phyloP scores from a whole-genome alignment of 2,797 vertebrate species.

The Micromesistius poutassou region DNA sequence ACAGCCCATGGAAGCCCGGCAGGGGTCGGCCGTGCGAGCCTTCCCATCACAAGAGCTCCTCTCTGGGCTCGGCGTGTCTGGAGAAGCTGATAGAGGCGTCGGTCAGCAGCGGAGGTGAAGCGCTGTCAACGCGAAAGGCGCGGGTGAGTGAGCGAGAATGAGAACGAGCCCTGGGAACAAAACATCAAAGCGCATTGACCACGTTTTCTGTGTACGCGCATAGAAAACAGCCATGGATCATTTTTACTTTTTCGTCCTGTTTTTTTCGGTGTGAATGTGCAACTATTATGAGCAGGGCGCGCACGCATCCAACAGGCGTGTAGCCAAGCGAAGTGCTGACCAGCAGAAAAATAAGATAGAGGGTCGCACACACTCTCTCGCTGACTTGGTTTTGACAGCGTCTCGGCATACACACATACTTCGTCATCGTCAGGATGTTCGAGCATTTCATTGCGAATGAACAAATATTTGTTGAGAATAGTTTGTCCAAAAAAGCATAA shows the following conservation, averaged over 20 bases:
- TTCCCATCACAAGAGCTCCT: slow-evolving; percentile 85
- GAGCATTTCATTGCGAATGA: too few species aligned
- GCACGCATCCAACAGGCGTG: too few species aligned
- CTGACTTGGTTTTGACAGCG: too few species aligned
- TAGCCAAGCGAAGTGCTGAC: too few species aligned
- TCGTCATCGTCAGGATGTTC: too few species aligned
- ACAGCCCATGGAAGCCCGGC: slow-evolving; percentile 10
- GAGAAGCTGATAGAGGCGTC: slow-evolving; percentile 64
- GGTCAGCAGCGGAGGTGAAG: background rate
- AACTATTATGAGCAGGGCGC: too few species aligned
- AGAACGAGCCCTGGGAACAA: slow-evolving; percentile 33
- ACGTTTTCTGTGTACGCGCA: too few species aligned
- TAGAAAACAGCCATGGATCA: too few species aligned
- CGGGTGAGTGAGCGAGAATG: slow-evolving; percentile 24
- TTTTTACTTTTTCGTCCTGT: too few species aligned
- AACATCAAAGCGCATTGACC: background rate
- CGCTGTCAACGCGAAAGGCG: slow-evolving; percentile 3
- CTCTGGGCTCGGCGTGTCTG: slow-evolving; percentile 73
- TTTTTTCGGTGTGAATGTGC: too few species aligned
- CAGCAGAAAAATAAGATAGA: too few species aligned
- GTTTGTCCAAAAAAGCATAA: background rate
- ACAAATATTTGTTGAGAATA: background rate
- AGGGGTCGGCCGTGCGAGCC: slow-evolving; percentile 58
- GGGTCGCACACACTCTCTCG: too few species aligned
- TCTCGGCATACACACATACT: background rate